phyloP scores from a whole-genome alignment of 2,797 vertebrate genomes.

The Melopsittacus undulatus region DNA sequence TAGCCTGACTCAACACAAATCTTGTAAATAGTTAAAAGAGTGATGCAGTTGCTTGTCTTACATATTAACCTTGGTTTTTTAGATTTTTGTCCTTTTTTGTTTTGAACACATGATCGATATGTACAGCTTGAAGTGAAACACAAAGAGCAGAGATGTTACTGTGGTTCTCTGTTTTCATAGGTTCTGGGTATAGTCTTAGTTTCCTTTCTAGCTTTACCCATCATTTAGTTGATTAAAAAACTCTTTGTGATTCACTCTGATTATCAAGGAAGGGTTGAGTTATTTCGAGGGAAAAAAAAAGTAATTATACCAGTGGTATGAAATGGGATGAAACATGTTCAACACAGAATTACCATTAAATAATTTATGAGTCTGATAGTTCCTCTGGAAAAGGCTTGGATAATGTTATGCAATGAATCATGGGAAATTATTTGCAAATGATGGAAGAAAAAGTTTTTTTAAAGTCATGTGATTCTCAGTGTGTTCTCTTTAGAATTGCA shows the following conservation, averaged over 20 bases:
- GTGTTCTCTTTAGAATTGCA: not conserved
- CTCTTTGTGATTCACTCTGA: not conserved
- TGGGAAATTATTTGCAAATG: not conserved
- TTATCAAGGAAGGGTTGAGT: not conserved
- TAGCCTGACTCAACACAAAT: not conserved
- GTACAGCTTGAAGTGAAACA: not conserved
- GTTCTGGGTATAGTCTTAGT: not conserved
- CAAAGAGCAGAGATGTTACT: not conserved
- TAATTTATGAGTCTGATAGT: conserved; percentile 3
- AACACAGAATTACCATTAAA: not conserved
- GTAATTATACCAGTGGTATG: not conserved
- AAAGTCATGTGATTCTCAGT: not conserved
- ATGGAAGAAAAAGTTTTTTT: not conserved
- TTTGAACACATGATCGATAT: not conserved
- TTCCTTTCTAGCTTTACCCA: not conserved
- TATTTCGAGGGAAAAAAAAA: conserved; percentile 20
- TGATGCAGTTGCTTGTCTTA: not conserved
- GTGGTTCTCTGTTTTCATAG: not conserved
- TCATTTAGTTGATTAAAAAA: not conserved
- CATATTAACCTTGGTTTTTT: not conserved
- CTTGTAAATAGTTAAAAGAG: conserved; percentile 20
- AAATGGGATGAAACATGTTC: not conserved
- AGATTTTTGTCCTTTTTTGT: not conserved
- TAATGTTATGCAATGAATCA: not conserved
- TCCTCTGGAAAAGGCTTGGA: conserved; percentile 1